Percentiles rank a stretch among this genome's conserved stretches.
These are phyloP conservation scores for Cephus rjabovi DNA, from an alignment of 2,888 invertebrate species.

Conservation along the genomic window DNA sequence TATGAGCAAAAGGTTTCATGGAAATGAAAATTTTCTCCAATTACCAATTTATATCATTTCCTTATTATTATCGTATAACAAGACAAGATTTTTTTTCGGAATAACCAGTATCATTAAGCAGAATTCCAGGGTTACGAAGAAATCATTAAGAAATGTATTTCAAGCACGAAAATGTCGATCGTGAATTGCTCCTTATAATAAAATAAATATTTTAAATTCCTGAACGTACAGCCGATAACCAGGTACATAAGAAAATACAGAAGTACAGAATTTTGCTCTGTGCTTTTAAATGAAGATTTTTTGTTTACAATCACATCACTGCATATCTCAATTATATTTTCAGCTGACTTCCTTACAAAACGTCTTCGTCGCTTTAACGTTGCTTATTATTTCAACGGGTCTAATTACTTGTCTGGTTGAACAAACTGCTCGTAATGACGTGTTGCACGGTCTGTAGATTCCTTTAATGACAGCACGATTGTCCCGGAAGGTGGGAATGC, in stretches of 20 bases:
- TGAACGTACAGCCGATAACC: not conserved
- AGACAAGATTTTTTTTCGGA: not conserved
- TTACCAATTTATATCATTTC: not conserved
- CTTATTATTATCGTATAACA: not conserved
- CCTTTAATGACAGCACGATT: not conserved
- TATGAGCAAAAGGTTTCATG: too few species aligned
- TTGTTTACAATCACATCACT: not conserved
- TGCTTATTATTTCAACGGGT: not conserved
- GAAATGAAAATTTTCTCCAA: not conserved
- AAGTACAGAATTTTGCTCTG: not conserved
- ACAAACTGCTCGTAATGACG: not conserved
- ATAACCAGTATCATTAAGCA: too few species aligned
- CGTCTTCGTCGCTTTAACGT: not conserved
- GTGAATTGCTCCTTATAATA: not conserved
- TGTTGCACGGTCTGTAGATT: not conserved
- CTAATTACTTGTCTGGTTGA: not conserved
- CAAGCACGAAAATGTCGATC: not conserved
- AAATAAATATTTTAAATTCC: not conserved
- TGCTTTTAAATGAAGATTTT: not conserved
- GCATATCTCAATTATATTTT: not conserved
- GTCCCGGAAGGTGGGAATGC: not conserved
- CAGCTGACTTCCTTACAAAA: not conserved
- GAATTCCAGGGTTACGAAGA: too few species aligned
- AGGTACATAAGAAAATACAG: not conserved
- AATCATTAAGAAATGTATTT: not conserved